Base-by-base conservation (phyloP, 1,140 invertebrate species). In the Thaumatotibia leucotreta region DNA sequence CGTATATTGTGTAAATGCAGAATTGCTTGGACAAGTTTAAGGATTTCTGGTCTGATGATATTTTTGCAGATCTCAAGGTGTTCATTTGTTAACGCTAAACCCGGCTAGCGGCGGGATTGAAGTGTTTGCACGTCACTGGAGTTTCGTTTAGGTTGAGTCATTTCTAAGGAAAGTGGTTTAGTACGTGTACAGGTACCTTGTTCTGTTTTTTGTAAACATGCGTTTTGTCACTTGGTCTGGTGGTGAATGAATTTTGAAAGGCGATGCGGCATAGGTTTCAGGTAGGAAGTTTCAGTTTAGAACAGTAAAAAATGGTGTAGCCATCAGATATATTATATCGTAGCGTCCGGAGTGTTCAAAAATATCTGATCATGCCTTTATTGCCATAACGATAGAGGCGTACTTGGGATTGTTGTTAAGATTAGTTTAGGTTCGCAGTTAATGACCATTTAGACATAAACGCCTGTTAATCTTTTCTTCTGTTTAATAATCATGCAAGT, bases 111-210 rank as follows among this genome's bases (percentile, higher is more conserved):
- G 76, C 61, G 67, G 66, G 63, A 67, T 75, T 78, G 70, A 77
- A 80, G 67, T 72, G 74, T 79, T 77, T 80, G 66, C 78, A 74
- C 83, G 79, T 84, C 83, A 85, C 63, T 74, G 69, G 32, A 49
- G 77, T 76, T 72, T 76, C 52, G 14, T 27, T 58, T 31, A 14
- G 24, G 4, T 8, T 27, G 52, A 54, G 4, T 54, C 52, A 27
- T 24, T 58, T 58, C 52, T 29, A 14, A 45, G 39, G 39, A 45
- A 45, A 45, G 39, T 45, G 35, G 33, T 35, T 52, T 54, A 14
- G 23, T 17, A n/a, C n/a, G n/a, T 27, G 52, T 58, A 45, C 39
- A 45, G 39, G 39, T 45, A 45, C 3, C 14, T 8, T 20, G 27
- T 17, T 29, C 22, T 39, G 10, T 32, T 50, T 23, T 27, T 54